Evolutionary conservation across 2,113 vertebrate genomes (phyloP).

Genomic region (Indri indri): DNA sequence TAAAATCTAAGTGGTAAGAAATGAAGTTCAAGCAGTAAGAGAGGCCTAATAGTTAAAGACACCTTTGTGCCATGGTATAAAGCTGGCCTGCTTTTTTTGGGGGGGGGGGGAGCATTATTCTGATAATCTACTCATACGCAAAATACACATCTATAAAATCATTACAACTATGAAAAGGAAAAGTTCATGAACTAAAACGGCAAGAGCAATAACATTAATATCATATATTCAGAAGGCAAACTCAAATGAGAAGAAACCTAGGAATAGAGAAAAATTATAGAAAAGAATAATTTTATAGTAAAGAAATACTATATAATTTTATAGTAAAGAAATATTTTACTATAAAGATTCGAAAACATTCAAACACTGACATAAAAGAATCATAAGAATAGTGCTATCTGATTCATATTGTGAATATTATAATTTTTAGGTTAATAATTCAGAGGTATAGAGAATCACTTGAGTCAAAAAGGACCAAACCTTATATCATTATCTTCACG

Average conservation of each 20-base stretch:
- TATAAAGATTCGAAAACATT: background rate
- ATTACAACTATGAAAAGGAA: background rate
- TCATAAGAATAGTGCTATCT: background rate
- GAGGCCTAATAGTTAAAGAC: background rate
- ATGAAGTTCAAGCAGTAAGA: background rate
- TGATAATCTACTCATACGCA: background rate
- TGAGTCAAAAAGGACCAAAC: background rate
- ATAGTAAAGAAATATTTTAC: background rate
- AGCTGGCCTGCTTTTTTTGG: background rate
- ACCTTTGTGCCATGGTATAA: background rate
- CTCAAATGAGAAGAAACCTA: background rate
- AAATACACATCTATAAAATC: background rate
- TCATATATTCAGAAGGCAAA: background rate
- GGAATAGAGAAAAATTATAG: background rate
- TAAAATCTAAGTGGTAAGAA: background rate
- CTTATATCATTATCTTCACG: background rate
- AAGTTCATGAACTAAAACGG: background rate
- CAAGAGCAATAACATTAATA: background rate
- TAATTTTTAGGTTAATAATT: background rate
- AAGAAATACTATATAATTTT: too few species aligned
- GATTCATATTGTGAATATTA: background rate
- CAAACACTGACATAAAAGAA: constrained; percentile 29
- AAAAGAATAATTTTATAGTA: background rate
- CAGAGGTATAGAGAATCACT: background rate
- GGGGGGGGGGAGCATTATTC: background rate